These are phyloP conservation scores for Stenopsyche tienmushanensis DNA, from an alignment of 1,140 invertebrate species.

Conservation along the genomic window DNA sequence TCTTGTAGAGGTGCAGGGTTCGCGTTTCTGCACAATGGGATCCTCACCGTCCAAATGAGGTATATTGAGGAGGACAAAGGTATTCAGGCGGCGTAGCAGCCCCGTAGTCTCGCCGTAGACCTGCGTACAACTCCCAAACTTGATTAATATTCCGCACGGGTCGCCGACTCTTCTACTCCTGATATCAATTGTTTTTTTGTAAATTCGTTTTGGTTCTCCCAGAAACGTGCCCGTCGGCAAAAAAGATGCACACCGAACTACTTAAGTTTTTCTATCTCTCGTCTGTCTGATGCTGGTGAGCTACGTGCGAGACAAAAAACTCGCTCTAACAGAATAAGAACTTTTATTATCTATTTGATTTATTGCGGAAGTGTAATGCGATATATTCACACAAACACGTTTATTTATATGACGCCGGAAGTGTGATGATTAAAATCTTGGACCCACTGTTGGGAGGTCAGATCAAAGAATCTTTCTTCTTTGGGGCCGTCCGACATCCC, in stretches of 20 bases:
- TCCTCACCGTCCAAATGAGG: conserved; percentile 25
- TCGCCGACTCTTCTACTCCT: conserved; percentile 36
- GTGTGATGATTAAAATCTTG: no score
- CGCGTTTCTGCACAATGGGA: no score
- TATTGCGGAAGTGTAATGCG: conserved; percentile 11
- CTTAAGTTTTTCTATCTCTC: conserved; percentile 22
- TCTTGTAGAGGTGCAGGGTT: no score
- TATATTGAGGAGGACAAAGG: conserved; percentile 38
- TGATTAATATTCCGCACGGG: conserved; percentile 39
- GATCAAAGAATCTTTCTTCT: no score
- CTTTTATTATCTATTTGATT: conserved; percentile 28
- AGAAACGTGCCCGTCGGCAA: conserved; percentile 16
- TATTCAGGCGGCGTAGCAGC: conserved; percentile 30
- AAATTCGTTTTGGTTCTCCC: conserved; percentile 33
- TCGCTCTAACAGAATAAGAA: conserved; percentile 14
- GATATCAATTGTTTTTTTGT: conserved; percentile 41
- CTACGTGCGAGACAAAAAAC: conserved; percentile 5
- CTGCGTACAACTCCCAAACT: conserved; percentile 6
- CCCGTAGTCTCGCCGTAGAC: background rate
- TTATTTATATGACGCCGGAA: no score
- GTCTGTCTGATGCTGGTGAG: background rate
- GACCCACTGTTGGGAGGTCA: no score
- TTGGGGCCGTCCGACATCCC: no score
- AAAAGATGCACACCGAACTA: conserved; percentile 34
- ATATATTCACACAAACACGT: no score